A percentile compares a stretch with the other conserved stretches of the same genome.
Evolutionary conservation across 2,113 vertebrate species (phyloP).

Genomic region (Cairina moschata): DNA sequence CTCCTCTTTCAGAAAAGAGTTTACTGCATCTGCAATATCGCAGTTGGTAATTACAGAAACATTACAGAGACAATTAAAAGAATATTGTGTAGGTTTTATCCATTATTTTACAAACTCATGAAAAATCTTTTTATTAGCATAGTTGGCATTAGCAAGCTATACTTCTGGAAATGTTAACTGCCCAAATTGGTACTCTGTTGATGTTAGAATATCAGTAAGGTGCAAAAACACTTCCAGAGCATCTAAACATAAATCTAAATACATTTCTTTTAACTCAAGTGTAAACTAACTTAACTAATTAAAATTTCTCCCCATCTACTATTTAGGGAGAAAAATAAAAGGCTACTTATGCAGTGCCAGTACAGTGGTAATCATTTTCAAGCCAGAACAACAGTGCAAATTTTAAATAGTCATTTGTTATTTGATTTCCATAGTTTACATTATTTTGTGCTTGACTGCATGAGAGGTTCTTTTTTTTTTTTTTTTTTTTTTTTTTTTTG

Average conservation of each 20-base stretch:
- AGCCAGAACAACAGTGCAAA: not conserved
- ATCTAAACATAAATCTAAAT: constrained; percentile 1
- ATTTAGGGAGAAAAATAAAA: not conserved
- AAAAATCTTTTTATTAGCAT: not conserved
- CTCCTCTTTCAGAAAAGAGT: not conserved
- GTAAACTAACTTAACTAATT: not conserved
- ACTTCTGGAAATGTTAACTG: not conserved
- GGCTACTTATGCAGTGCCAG: not conserved
- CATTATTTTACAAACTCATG: not conserved
- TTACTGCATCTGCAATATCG: not conserved
- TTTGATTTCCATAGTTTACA: not conserved
- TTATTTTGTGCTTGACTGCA: not conserved
- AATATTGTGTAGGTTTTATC: not conserved
- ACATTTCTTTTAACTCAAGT: not conserved
- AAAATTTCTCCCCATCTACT: not conserved
- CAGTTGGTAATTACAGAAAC: not conserved
- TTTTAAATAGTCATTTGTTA: not conserved
- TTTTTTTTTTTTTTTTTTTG: too few species aligned
- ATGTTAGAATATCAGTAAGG: not conserved
- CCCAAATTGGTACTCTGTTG: not conserved
- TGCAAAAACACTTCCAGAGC: not conserved
- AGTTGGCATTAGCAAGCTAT: not conserved
- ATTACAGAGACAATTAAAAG: not conserved
- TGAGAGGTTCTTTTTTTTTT: not conserved
- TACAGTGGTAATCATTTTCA: not conserved